Conservation (phyloP, 2,113 vertebrate genomes). For the Pteronura brasiliensis region DNA sequence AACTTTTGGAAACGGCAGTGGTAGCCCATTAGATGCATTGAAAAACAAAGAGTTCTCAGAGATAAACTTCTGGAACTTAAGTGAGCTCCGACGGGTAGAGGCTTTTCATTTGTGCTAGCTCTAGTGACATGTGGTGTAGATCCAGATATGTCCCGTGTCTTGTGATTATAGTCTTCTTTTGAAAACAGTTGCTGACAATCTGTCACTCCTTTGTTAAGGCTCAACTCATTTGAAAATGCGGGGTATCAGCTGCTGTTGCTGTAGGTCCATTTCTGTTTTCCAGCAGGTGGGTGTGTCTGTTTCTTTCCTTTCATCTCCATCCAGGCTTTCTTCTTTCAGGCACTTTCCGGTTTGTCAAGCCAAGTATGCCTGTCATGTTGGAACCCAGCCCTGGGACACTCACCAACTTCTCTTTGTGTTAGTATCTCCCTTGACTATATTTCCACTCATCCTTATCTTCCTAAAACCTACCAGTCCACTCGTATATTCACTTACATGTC, state of each 20-base stretch:
- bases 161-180: conserved; percentile 72
- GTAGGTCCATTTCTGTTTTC: conserved; percentile 73
- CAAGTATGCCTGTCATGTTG: conserved; percentile 77
- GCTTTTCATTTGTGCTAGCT: conserved; percentile 51
- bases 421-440: conserved; percentile 32
- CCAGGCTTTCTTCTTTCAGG: conserved; percentile 75
- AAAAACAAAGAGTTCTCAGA: conserved; percentile 54
- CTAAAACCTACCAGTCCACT: neutral
- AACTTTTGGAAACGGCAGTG: neutral
- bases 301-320: conserved; percentile 72
- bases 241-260: conserved; percentile 74
- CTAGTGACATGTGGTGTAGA: conserved; percentile 68
- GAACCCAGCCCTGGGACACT: conserved; percentile 70
- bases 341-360: conserved; percentile 76
- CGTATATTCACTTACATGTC: neutral
- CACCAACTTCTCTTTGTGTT: conserved; percentile 66
- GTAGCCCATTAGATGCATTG: conserved; percentile 47
- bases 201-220: conserved; percentile 69
- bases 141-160: conserved; percentile 69
- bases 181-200: conserved; percentile 78
- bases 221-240: conserved; percentile 59
- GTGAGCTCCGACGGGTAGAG: neutral
- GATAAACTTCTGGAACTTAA: conserved; percentile 14
- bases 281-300: conserved; percentile 78
- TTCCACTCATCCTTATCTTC: conserved; percentile 43